Base-by-base conservation (phyloP, 2,888 invertebrate genomes). In the Nemapogon koenigi region DNA sequence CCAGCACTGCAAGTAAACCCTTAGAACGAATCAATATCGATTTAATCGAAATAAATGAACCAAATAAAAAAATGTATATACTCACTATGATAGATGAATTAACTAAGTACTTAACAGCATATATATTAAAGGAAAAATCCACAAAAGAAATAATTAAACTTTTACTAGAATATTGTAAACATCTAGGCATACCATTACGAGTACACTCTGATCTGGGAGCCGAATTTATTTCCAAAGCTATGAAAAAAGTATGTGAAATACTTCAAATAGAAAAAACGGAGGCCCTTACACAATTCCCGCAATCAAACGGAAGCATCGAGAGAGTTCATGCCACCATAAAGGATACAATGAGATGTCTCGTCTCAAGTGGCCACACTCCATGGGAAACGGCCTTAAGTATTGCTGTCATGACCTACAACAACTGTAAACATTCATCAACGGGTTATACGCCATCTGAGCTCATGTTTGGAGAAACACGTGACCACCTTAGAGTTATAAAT, bases 121-220 rank as follows among this genome's bases (percentile, higher is more conserved):
- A 58, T 30, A 47, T 53, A 0, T 55, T 57, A 16, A 49, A 49
- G 1, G 49, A 59, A 15, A 55, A 57, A 48, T 46, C 57, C 49
- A 48, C 52, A 1, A 13, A 43, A 4, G 56, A 53, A 3, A 45
- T 57, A 3, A 55, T 54, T 4, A 47, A 48, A 43, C 11, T 45
- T 16, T 31, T 57, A 13, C 16, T 58, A 1, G 30, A 43, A 13
- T 57, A 55, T 35, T 58, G 53, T 19, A 53, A 56, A 50, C 53
- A 57, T 19, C 55, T 46, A 19, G 55, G 54, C 7, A 43, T 55
- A 2, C 55, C 54, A 1, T 53, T 52, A 41, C 38, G 55, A 6
- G 52, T 57, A 14, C 59, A 55, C 35, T 55, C 55, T 1, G 54
- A 55, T 31, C 54, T 55, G 49, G 57, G 54, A 6, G 48, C 49